These are phyloP conservation scores for Adelognathus sp. DNA, from an alignment of 2,888 invertebrate genomes.

Conservation along the genomic window DNA sequence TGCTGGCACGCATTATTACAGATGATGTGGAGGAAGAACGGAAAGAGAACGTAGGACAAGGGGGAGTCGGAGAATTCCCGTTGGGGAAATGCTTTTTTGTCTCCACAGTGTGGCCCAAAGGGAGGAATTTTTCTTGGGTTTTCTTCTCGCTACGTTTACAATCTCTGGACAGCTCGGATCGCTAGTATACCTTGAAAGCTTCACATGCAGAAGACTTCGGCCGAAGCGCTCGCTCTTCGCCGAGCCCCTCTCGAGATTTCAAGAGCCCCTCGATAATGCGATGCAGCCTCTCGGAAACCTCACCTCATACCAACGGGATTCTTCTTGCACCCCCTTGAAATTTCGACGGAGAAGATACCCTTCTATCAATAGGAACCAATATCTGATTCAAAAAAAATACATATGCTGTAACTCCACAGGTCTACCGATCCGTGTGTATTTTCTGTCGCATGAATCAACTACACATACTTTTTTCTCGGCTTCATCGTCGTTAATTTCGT, in stretches of 20 bases:
- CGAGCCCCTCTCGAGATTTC: slow-evolving; percentile 53
- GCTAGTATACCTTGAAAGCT: slow-evolving; percentile 24
- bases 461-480: too few relatives aligned
- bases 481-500: too few relatives aligned
- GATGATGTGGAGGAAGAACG: slow-evolving; percentile 1
- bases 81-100: slow-evolving; percentile 9
- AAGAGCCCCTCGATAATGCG: slow-evolving; percentile 46
- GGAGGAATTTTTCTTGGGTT: slow-evolving; percentile 33
- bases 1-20: slow-evolving; percentile 64
- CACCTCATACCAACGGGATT: slow-evolving; percentile 29
- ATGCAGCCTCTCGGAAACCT: slow-evolving; percentile 39
- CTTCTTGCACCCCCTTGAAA: slow-evolving; percentile 24
- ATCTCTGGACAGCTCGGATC: slow-evolving; percentile 28
- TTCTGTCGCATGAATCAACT: too few relatives aligned
- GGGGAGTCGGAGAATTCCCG: slow-evolving; percentile 32
- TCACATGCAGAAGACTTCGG: slow-evolving; percentile 18
- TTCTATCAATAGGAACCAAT: slow-evolving; percentile 34
- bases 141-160: neutral
- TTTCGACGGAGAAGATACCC: slow-evolving; percentile 22
- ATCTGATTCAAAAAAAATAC: slow-evolving; percentile 38
- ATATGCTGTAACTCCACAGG: neutral
- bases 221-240: neutral
- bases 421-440: too few relatives aligned
- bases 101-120: slow-evolving; percentile 1
- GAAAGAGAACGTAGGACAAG: neutral